A percentile compares a stretch with the other conserved stretches of the same genome.
Conservation (phyloP, 2,113 vertebrate species). For the Trachemys scripta region DNA sequence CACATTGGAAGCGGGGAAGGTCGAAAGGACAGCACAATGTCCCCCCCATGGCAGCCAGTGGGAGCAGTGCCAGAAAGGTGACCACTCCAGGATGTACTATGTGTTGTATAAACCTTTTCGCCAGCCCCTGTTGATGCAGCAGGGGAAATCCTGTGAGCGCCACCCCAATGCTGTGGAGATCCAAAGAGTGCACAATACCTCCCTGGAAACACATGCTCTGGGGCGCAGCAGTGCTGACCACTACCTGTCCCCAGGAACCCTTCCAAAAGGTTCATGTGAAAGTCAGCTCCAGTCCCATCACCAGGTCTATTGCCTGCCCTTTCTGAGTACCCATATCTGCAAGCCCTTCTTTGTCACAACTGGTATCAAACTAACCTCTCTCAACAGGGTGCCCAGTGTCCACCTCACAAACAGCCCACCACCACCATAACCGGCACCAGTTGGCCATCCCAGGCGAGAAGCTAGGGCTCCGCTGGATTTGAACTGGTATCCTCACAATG, state of each 20-base stretch:
- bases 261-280: not conserved
- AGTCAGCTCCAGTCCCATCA: not conserved
- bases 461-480: not conserved
- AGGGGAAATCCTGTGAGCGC: not conserved
- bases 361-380: not conserved
- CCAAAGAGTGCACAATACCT: not conserved
- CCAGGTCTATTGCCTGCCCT: not conserved
- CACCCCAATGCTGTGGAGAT: not conserved
- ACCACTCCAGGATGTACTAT: not conserved
- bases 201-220: not conserved
- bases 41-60: not conserved
- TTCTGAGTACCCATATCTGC: not conserved
- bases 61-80: not conserved
- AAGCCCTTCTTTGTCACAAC: not conserved
- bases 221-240: not conserved
- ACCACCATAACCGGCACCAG: not conserved
- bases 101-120: not conserved
- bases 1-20: not conserved
- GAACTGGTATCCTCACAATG: not conserved
- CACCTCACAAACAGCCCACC: not conserved
- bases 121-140: not conserved
- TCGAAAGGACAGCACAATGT: not conserved
- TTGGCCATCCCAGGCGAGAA: not conserved
- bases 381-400: not conserved
- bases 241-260: not conserved